These are phyloP conservation scores for Mantis religiosa DNA, from an alignment of 2,888 invertebrate genomes.

Conservation along the genomic window DNA sequence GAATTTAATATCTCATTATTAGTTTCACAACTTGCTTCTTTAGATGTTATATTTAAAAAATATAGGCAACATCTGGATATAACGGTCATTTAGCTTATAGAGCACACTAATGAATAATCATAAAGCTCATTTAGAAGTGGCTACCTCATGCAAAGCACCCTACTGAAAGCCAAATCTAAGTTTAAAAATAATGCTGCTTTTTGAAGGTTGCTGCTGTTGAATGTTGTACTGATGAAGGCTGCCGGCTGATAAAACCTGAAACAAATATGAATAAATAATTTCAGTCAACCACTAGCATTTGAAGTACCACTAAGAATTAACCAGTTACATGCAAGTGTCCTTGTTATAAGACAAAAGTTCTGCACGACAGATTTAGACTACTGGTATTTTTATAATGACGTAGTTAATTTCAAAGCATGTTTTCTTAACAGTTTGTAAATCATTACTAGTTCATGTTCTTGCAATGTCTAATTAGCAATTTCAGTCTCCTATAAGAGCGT, in stretches of 20 bases:
- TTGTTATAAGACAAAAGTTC: too few species aligned
- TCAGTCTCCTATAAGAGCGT: too few species aligned
- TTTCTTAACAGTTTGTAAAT: too few species aligned
- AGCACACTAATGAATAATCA: neutral
- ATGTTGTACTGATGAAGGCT: neutral
- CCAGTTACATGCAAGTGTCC: too few species aligned
- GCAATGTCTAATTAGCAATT: too few species aligned
- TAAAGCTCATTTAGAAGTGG: neutral
- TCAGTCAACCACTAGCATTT: too few species aligned
- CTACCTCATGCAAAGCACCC: neutral
- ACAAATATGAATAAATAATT: neutral
- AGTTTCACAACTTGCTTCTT: neutral
- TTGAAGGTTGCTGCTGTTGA: neutral
- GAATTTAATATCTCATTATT: neutral
- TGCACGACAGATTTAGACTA: too few species aligned
- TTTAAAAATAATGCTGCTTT: neutral
- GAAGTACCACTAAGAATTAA: too few species aligned
- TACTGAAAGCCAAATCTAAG: neutral
- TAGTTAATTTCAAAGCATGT: too few species aligned
- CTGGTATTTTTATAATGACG: too few species aligned
- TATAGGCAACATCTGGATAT: neutral
- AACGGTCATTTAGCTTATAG: neutral
- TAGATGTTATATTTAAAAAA: neutral
- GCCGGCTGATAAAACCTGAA: neutral
- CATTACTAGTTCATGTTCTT: too few species aligned